Evolutionary conservation across 2,797 vertebrate genomes (phyloP).

Genomic region (Pseudochaenichthys georgianus): DNA sequence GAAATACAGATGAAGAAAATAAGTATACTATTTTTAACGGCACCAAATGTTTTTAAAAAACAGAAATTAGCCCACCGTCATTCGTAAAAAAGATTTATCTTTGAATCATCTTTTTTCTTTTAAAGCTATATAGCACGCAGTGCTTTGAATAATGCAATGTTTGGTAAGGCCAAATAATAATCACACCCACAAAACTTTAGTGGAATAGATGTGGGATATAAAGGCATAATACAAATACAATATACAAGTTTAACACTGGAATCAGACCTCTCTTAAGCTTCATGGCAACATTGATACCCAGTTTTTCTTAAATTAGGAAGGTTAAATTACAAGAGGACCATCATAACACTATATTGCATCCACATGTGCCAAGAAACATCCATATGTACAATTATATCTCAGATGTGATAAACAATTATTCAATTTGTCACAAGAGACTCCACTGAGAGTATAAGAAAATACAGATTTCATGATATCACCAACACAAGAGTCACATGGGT

Average conservation of each 20-base stretch:
- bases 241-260: too few species aligned
- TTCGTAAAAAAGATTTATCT: background rate
- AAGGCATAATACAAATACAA: too few species aligned
- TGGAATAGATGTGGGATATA: too few species aligned
- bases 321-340: too few species aligned
- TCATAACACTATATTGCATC: too few species aligned
- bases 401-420: background rate
- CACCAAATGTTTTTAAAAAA: background rate
- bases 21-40: too few species aligned
- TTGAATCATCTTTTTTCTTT: background rate
- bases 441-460: background rate
- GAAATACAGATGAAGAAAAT: background rate
- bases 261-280: too few species aligned
- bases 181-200: background rate
- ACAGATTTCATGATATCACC: background rate
- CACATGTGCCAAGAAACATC: too few species aligned
- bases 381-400: background rate
- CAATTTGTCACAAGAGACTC: background rate
- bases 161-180: background rate
- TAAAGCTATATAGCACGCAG: background rate
- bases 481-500: slow-evolving; percentile 1
- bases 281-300: too few species aligned
- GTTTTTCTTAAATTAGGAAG: too few species aligned
- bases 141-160: background rate
- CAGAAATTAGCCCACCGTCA: background rate